These are phyloP conservation scores for Petrocephalus zakoni DNA, from an alignment of 2,113 vertebrate species.

Conservation along the genomic window DNA sequence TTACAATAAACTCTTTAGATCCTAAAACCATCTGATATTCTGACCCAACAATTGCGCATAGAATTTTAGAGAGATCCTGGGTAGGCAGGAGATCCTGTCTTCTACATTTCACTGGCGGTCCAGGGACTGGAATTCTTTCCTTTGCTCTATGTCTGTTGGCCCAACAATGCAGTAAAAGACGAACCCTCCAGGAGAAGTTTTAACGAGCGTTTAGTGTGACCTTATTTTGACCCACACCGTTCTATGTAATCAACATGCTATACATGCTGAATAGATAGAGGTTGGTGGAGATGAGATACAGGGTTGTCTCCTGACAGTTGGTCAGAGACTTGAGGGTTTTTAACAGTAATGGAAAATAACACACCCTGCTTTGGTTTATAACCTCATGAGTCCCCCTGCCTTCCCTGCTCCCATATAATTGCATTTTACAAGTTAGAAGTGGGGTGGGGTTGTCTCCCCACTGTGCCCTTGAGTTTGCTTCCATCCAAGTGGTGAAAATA, in stretches of 20 bases:
- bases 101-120: not conserved
- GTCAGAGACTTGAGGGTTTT: constrained; percentile 6
- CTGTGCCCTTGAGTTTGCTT: constrained; percentile 14
- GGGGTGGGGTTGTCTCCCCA: not conserved
- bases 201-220: not conserved
- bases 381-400: not conserved
- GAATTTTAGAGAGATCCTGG: not conserved
- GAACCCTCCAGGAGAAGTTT: not conserved
- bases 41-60: not conserved
- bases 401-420: constrained; percentile 1
- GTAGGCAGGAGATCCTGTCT: not conserved
- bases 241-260: not conserved
- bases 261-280: not conserved
- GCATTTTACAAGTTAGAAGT: constrained; percentile 5
- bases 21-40: not conserved
- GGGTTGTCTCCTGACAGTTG: not conserved
- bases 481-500: not conserved
- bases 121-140: not conserved
- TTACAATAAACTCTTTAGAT: not conserved
- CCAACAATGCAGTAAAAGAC: not conserved
- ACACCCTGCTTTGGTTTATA: constrained; percentile 28
- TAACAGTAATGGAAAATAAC: constrained; percentile 28
- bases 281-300: not conserved
- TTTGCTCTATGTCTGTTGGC: not conserved
- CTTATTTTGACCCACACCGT: not conserved